Evolutionary conservation across 37 sponge, comb jelly and placozoan species (phyloP), one percentile per base, ranked within the genome.

Genomic region (Diacarnus erythraeanus): DNA sequence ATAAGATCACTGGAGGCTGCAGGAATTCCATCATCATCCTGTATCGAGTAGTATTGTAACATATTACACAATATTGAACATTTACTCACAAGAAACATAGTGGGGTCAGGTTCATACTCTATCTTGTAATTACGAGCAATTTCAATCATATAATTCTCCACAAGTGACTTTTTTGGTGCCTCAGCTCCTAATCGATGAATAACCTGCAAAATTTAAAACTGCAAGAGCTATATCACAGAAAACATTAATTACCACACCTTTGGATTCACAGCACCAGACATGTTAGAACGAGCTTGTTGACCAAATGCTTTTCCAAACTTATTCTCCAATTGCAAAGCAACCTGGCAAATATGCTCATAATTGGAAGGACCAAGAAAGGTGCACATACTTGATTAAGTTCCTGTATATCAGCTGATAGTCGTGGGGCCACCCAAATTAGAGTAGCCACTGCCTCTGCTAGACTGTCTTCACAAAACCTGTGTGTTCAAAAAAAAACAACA

Each of bases 301-400:
- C 84, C 97, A 77, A 99, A 99, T 20, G 85, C 77, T 66, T 92
- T 94, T 6, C 99, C 99, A 86, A 94, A 99, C 76, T 96, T 99
- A 34, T 74, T 40, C n/a, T 86, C 72, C 39, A 99, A 71, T 65
- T 94, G 97, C 2, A 77, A 60, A 1, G 92, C 78, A 0, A 97
- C 80, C 99, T 99, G 43, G 10, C 64, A 77, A 35, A 21, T 27
- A 15, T 12, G n/a, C 4, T 17, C 61, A n/a, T 57, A 73, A 74
- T 72, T 82, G 73, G 51, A 6, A 47, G 51, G 6, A 6, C 6
- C 12, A 47, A 47, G 51, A 47, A 6, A 47, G 12, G 10, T 12
- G 10, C 12, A 6, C 61, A n/a, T 36, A 73, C 82, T 74, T 82
- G 73, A 43, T n/a, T 61, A 21, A 96, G 77, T 67, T 99, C 99